phyloP scores from a whole-genome alignment of 2,797 vertebrate species.

The Tolypeutes matacus region DNA sequence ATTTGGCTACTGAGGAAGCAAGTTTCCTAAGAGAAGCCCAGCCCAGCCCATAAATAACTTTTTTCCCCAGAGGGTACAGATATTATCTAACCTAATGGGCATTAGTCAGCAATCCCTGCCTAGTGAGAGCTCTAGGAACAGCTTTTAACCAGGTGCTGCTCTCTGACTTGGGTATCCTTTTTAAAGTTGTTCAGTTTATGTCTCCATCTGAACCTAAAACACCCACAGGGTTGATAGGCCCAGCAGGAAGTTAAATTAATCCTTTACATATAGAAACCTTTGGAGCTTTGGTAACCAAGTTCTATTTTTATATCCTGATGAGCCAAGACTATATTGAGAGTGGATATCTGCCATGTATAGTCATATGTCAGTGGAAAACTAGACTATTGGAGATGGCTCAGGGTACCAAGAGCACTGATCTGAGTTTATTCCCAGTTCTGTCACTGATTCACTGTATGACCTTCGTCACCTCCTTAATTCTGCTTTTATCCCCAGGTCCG shows the following conservation, averaged over 20 bases:
- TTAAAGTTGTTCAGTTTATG: slow-evolving; percentile 33
- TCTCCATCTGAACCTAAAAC: slow-evolving; percentile 53
- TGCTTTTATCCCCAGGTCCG: background rate
- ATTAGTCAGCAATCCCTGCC: background rate
- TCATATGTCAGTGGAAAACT: background rate
- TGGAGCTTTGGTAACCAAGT: slow-evolving; percentile 49
- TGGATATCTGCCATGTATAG: slow-evolving; percentile 61
- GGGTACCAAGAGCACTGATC: background rate
- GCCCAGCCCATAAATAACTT: background rate
- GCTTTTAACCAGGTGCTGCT: background rate
- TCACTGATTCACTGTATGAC: background rate
- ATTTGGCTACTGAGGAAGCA: background rate
- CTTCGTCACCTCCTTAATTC: background rate
- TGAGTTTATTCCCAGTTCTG: background rate
- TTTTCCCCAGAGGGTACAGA: background rate
- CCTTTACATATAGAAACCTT: slow-evolving; percentile 52
- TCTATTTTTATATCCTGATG: slow-evolving; percentile 70
- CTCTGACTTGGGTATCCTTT: slow-evolving; percentile 50
- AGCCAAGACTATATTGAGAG: slow-evolving; percentile 36
- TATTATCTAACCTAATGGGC: slow-evolving; percentile 33
- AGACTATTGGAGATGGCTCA: background rate
- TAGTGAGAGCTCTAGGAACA: background rate
- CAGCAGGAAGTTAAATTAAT: slow-evolving; percentile 68
- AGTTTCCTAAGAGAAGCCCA: background rate
- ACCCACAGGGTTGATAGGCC: slow-evolving; percentile 65